Evolutionary conservation across 2,113 vertebrate genomes (phyloP), one percentile per base, ranked within the genome.

Genomic region (Phrynocephalus versicolor): DNA sequence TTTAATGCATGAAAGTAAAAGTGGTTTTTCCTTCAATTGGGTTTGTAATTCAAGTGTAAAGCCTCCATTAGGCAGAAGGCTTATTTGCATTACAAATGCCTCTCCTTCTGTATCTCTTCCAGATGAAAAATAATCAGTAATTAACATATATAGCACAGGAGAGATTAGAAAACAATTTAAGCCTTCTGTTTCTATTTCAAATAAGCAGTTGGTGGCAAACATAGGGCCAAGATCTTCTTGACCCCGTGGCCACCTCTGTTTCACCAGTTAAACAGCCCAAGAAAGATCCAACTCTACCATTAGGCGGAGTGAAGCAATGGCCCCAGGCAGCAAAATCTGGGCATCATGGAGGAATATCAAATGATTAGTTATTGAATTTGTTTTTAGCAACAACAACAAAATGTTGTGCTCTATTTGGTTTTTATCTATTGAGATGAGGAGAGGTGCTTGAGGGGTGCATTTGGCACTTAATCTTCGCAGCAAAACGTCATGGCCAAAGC

Each of bases 81-180:
- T 85, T 19, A 45, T 85, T 73, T 79, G 30, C 76, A 73, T 72
- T 80, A 80, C 84, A 85, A 85, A 80, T 72, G 67, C 21, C 19
- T 72, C 37, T 85, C 83, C 51, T 78, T 45, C 57, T 13, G 23
- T 60, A n/a, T 60, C 19, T 79, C 19, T 60, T 78, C 64, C 21
- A 10, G 55, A 72, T 85, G 67, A 85, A 79, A 79, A 85, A 62
- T 72, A 57, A 85, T 70, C 64, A 70, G 33, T 35, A 55, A 82
- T 83, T 83, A 84, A 75, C 72, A 75, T 84, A 67, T 65, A 84
- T 76, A 67, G 73, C 41, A 67, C 72, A 84, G 33, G 60, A 79
- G 84, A 64, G 27, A 51, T 35, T 79, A 27, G 30, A 51, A 33
- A 71, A 37, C 75, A 85, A 73, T 45, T 72, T 70, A 85, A 80